A percentile compares a stretch with the other conserved stretches of the same genome.
Evolutionary conservation across 2,113 vertebrate genomes (phyloP).

Genomic region (Fulica atra): DNA sequence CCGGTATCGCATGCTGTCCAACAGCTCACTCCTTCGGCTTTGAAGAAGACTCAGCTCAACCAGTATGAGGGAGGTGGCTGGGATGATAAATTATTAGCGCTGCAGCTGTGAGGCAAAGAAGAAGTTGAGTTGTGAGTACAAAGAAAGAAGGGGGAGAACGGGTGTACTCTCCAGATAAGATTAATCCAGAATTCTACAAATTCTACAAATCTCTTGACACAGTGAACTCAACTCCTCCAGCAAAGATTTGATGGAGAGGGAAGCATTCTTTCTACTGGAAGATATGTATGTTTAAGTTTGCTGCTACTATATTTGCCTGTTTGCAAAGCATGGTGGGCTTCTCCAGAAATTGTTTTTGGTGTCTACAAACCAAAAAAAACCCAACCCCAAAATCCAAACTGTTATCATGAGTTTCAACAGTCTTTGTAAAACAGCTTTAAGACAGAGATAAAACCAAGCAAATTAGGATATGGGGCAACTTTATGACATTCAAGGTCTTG

Average conservation of each 20-base stretch:
- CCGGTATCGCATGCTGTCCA: neutral
- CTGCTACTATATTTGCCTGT: neutral
- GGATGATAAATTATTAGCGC: neutral
- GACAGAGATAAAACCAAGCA: neutral
- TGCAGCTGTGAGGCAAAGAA: conserved; percentile 39
- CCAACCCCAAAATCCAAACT: neutral
- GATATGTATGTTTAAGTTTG: neutral
- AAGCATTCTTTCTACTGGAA: neutral
- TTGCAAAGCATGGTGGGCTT: neutral
- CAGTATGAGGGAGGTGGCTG: neutral
- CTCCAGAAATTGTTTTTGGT: neutral
- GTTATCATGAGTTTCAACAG: neutral
- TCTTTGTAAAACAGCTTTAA: neutral
- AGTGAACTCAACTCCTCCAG: conserved; percentile 20
- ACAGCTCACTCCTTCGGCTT: conserved; percentile 25
- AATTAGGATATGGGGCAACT: neutral
- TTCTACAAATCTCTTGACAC: conserved; percentile 39
- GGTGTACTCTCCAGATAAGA: conserved; percentile 18
- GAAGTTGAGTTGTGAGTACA: conserved; percentile 40
- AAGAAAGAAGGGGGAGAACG: conserved; percentile 37
- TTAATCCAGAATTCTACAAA: conserved; percentile 45
- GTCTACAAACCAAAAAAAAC: neutral
- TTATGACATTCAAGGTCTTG: neutral
- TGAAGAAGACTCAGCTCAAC: conserved; percentile 26
- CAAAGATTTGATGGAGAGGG: conserved; percentile 3